These are phyloP conservation scores for Cephus nigrinus DNA, from an alignment of 2,888 invertebrate species.

Conservation along the genomic window DNA sequence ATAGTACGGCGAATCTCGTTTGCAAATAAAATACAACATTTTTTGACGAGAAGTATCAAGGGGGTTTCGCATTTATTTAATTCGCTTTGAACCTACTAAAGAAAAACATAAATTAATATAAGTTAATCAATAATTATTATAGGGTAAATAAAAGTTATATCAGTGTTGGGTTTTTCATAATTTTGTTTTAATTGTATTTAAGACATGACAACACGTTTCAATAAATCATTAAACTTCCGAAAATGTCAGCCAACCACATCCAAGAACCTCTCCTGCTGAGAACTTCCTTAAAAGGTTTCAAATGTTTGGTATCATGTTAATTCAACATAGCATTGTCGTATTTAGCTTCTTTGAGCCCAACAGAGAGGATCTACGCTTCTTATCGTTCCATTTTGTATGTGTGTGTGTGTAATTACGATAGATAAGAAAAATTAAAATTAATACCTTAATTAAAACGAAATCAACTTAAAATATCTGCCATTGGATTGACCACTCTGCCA, in stretches of 20 bases:
- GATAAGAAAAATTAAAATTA: slow-evolving; percentile 45
- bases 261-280: slow-evolving; percentile 42
- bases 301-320: background rate
- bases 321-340: slow-evolving; percentile 19
- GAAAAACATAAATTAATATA: background rate
- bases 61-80: background rate
- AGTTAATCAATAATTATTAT: background rate
- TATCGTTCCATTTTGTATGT: slow-evolving; percentile 41
- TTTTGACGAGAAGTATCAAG: background rate
- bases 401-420: slow-evolving; percentile 47
- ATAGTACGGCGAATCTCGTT: background rate
- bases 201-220: slow-evolving; percentile 58
- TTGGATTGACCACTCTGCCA: slow-evolving; percentile 42
- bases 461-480: slow-evolving; percentile 46
- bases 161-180: slow-evolving; percentile 30
- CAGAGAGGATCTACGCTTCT: slow-evolving; percentile 39
- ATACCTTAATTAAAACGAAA: slow-evolving; percentile 37
- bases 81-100: background rate
- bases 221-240: slow-evolving; percentile 57
- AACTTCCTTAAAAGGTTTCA: slow-evolving; percentile 37
- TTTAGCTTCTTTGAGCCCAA: slow-evolving; percentile 32
- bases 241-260: slow-evolving; percentile 54
- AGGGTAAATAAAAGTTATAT: background rate
- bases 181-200: slow-evolving; percentile 51
- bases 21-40: background rate